phyloP scores from a whole-genome alignment of 2,888 invertebrate species.

The Entomobrya proxima region DNA sequence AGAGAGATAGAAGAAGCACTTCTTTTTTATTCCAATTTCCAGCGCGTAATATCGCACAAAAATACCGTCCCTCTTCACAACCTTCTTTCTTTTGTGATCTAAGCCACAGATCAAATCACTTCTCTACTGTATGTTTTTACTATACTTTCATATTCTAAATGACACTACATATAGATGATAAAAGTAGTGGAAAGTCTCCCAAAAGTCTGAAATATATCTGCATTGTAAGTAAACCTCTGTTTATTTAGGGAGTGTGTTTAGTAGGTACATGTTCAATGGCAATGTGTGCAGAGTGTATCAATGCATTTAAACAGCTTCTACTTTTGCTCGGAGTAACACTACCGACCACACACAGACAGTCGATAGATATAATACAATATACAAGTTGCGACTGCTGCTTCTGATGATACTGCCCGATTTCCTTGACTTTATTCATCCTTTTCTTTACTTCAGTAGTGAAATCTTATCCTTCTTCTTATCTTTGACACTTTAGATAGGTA shows the following conservation, averaged over 20 bases:
- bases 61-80: background rate
- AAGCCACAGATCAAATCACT: constrained; percentile 41
- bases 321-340: background rate
- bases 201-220: too few relatives aligned
- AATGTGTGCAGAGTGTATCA: too few relatives aligned
- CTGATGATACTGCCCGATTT: constrained; percentile 14
- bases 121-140: background rate
- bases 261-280: too few relatives aligned
- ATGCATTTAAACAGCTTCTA: background rate
- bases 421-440: background rate
- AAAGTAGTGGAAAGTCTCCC: too few relatives aligned
- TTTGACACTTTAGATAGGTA: constrained; percentile 28
- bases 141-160: background rate
- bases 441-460: background rate
- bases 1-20: background rate
- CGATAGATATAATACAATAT: background rate
- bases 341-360: background rate
- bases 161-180: background rate
- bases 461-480: constrained; percentile 24
- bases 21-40: constrained; percentile 14
- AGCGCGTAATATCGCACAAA: background rate
- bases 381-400: background rate
- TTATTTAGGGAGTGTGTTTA: too few relatives aligned
- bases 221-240: too few relatives aligned
- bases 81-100: constrained; percentile 24